Percentiles rank a stretch among this genome's conserved stretches.
Evolutionary conservation across 2,797 vertebrate species (phyloP).

Genomic region (Poeciliopsis gracilis): DNA sequence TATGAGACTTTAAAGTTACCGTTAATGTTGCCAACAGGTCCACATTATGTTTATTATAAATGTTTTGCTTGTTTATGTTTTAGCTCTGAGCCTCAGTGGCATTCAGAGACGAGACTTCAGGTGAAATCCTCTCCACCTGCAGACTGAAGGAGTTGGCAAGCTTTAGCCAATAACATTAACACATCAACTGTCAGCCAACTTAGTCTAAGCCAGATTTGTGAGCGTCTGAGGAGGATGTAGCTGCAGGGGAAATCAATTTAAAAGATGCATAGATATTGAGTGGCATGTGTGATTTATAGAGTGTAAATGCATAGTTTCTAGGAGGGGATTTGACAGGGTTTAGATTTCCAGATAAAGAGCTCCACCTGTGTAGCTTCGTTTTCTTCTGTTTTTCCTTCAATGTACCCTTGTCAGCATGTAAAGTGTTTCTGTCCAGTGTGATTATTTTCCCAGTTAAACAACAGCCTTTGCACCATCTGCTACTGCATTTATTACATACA

Average conservation of each 20-base stretch:
- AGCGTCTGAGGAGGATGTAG: background rate
- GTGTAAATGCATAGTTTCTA: conserved; percentile 5
- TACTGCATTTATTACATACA: conserved; percentile 27
- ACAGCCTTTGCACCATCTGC: background rate
- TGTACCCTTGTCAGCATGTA: background rate
- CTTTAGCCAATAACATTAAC: background rate
- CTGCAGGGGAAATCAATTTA: background rate
- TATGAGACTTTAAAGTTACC: conserved; percentile 45
- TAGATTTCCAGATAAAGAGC: background rate
- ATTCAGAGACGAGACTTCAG: background rate
- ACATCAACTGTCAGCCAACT: background rate
- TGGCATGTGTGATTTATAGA: background rate
- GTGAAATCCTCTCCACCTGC: background rate
- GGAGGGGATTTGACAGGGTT: background rate
- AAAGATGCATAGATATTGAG: conserved; percentile 3
- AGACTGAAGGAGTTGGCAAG: background rate
- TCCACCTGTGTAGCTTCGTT: background rate
- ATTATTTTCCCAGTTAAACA: conserved; percentile 8
- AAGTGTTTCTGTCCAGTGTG: conserved; percentile 2
- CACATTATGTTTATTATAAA: background rate
- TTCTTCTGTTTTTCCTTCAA: background rate
- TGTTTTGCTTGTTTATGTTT: background rate
- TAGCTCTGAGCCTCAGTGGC: background rate
- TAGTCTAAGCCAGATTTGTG: background rate
- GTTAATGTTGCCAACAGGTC: background rate